These are phyloP conservation scores for Trematomus bernacchii DNA, from an alignment of 2,797 vertebrate species.

Conservation along the genomic window DNA sequence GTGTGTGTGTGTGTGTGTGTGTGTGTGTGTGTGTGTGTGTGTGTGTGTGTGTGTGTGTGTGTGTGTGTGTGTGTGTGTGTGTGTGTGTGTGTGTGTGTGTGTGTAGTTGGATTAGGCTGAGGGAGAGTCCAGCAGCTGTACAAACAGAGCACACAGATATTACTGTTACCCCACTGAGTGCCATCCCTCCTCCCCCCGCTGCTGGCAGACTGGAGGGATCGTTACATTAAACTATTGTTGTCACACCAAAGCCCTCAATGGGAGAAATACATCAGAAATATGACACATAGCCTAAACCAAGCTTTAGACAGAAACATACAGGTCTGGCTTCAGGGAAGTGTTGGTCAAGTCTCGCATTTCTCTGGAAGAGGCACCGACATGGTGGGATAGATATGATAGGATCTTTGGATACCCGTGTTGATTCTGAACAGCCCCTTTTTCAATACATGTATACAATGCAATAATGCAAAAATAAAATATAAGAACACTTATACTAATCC, in stretches of 20 bases:
- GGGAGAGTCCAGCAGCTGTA: slow-evolving; percentile 82
- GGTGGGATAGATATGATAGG: background rate
- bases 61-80: slow-evolving; percentile 14
- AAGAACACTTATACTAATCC: background rate
- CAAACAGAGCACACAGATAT: slow-evolving; percentile 81
- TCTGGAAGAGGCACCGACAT: slow-evolving; percentile 38
- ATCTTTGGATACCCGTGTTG: background rate
- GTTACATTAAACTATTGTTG: slow-evolving; percentile 56
- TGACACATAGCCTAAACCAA: slow-evolving; percentile 27
- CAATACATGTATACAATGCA: background rate
- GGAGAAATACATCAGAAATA: slow-evolving; percentile 46
- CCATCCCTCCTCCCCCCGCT: slow-evolving; percentile 67
- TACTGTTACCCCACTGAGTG: slow-evolving; percentile 75
- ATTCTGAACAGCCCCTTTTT: background rate
- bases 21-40: background rate
- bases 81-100: slow-evolving; percentile 30
- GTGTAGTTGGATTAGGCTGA: slow-evolving; percentile 46
- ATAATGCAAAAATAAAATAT: background rate
- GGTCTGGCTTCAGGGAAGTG: slow-evolving; percentile 10
- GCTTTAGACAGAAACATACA: slow-evolving; percentile 42
- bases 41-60: slow-evolving; percentile 2
- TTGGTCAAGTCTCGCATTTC: slow-evolving; percentile 35
- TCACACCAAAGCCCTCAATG: slow-evolving; percentile 52
- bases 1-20: slow-evolving; percentile 33
- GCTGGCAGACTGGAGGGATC: slow-evolving; percentile 50